Evolutionary conservation across 2,113 vertebrate species (phyloP).

Genomic region (Hipposideros armiger): DNA sequence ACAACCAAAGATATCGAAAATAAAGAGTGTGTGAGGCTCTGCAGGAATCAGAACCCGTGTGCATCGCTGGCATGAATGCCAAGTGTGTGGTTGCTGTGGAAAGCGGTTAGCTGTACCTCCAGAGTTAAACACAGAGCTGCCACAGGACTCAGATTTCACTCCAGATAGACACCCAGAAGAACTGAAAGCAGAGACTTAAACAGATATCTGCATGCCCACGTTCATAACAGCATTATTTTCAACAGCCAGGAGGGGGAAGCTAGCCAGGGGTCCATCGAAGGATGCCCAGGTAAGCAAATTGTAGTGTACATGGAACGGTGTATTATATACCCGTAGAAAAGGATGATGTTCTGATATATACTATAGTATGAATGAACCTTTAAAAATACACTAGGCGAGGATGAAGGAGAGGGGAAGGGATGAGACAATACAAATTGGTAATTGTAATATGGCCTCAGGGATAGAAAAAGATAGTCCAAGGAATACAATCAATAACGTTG

Average conservation of each 20-base stretch:
- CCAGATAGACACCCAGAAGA: background rate
- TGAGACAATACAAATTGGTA: no score
- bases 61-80: rapidly evolving
- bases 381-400: background rate
- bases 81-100: rapidly evolving
- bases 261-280: background rate
- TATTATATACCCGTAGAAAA: background rate
- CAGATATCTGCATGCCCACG: rapidly evolving
- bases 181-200: background rate
- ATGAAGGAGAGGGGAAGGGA: no score
- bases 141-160: background rate
- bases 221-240: background rate
- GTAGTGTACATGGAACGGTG: rapidly evolving
- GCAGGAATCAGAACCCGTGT: no score
- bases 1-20: no score
- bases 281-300: rapidly evolving
- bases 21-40: background rate
- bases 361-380: background rate
- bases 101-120: background rate
- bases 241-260: background rate
- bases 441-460: no score
- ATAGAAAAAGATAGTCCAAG: no score
- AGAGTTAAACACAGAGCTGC: background rate
- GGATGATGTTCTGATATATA: background rate
- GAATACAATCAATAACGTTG: no score